These are phyloP conservation scores for Dasysyrphus albostriatus DNA, from an alignment of 2,888 invertebrate species.

Conservation along the genomic window DNA sequence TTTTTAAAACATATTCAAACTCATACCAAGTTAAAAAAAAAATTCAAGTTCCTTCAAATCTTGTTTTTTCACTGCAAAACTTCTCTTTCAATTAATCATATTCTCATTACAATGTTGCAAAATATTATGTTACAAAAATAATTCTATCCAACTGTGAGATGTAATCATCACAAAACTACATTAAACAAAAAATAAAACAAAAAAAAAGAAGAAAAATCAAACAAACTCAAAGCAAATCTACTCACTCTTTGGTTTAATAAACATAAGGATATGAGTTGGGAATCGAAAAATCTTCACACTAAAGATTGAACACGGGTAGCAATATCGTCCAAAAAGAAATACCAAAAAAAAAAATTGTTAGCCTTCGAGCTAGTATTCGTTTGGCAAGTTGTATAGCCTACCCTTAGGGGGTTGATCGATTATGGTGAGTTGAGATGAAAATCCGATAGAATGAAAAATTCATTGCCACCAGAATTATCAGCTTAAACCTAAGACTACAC, in stretches of 20 bases:
- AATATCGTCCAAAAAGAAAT: slow-evolving; percentile 27
- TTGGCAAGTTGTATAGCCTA: slow-evolving; percentile 62
- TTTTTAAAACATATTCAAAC: no score
- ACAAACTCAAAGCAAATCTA: slow-evolving; percentile 6
- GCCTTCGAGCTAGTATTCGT: slow-evolving; percentile 30
- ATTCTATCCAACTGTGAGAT: slow-evolving; percentile 68
- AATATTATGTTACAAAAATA: slow-evolving; percentile 33
- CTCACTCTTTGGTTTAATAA: neutral
- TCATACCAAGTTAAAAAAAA: neutral
- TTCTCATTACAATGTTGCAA: slow-evolving; percentile 36
- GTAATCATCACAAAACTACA: slow-evolving; percentile 51
- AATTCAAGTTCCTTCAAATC: neutral
- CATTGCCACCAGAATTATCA: slow-evolving; percentile 70
- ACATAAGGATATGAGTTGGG: neutral
- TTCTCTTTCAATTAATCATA: slow-evolving; percentile 54
- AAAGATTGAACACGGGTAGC: slow-evolving; percentile 67
- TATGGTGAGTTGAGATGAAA: slow-evolving; percentile 57
- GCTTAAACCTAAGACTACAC: slow-evolving; percentile 13
- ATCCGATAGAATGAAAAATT: slow-evolving; percentile 70
- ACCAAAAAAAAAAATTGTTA: slow-evolving; percentile 32
- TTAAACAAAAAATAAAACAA: slow-evolving; percentile 9
- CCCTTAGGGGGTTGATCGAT: slow-evolving; percentile 76
- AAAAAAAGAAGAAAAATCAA: slow-evolving; percentile 7
- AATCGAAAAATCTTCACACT: neutral
- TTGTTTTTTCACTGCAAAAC: neutral